Conservation (phyloP, 2,113 vertebrate genomes). For the Melanerpes aurifrons region DNA sequence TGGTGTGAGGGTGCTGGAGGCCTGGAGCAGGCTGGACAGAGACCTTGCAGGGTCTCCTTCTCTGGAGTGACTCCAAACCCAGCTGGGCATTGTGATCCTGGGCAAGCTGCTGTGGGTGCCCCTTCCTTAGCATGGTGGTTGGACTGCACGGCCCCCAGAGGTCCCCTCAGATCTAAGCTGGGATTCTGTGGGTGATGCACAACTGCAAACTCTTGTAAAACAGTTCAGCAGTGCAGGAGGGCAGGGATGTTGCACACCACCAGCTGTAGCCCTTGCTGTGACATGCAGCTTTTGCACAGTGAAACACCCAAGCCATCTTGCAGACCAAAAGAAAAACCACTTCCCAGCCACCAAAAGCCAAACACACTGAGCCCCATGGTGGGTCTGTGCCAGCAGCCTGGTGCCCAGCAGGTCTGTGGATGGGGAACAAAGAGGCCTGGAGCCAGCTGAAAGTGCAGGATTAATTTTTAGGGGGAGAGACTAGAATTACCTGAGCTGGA, state of each 20-base stretch:
- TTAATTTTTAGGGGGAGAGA: neutral
- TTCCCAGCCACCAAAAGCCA: neutral
- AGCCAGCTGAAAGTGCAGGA: neutral
- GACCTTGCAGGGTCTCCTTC: too few species aligned
- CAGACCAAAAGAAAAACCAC: neutral
- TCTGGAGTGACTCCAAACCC: too few species aligned
- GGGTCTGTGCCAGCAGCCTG: neutral
- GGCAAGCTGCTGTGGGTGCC: too few species aligned
- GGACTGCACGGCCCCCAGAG: too few species aligned
- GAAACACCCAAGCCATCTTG: neutral
- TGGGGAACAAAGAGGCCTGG: neutral
- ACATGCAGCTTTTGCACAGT: neutral
- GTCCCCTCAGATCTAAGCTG: too few species aligned
- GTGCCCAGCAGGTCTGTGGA: neutral
- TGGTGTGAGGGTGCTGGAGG: too few species aligned
- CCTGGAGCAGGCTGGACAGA: too few species aligned
- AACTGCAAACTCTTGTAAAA: neutral
- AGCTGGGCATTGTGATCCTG: too few species aligned
- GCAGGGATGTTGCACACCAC: too few species aligned
- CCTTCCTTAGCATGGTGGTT: too few species aligned
- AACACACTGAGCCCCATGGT: rapidly evolving
- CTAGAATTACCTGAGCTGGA: constrained; percentile 27
- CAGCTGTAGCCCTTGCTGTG: too few species aligned
- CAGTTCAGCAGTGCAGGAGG: neutral
- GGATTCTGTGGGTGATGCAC: too few species aligned